Conservation (phyloP, 2,888 invertebrate species). For the Kuschelorhynchus macadamiae region DNA sequence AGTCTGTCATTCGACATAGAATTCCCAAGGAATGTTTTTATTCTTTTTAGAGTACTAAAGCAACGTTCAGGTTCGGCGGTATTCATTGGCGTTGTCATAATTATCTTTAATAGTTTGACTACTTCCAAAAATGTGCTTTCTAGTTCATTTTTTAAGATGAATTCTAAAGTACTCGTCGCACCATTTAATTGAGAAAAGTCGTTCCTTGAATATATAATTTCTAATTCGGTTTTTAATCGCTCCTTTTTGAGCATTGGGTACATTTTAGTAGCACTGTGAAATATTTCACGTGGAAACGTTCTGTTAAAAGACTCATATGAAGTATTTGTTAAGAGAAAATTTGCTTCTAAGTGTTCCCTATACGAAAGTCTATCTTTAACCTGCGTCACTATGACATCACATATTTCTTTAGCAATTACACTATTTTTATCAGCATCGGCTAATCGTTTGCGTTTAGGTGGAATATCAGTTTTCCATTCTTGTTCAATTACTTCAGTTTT, state of each 20-base stretch:
- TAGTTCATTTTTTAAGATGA: constrained; percentile 1
- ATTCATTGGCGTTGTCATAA: constrained; percentile 15
- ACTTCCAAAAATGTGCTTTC: constrained; percentile 16
- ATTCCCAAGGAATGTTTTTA: constrained; percentile 17
- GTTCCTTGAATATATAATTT: constrained; percentile 14
- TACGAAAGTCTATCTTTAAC: constrained; percentile 19
- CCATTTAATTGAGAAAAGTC: constrained; percentile 7
- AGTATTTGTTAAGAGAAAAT: constrained; percentile 7
- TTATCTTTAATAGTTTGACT: constrained; percentile 17
- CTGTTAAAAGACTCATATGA: background rate
- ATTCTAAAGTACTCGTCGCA: background rate
- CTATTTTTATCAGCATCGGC: constrained; percentile 6
- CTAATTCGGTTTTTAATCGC: constrained; percentile 12
- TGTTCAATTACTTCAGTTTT: constrained; percentile 25
- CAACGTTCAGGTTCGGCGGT: constrained; percentile 19
- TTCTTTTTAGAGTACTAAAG: constrained; percentile 1
- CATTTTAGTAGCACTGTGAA: background rate
- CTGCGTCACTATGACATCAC: constrained; percentile 27
- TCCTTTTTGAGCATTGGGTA: constrained; percentile 16
- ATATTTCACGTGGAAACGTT: constrained; percentile 15
- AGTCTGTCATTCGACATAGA: constrained; percentile 6
- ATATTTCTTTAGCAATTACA: constrained; percentile 5
- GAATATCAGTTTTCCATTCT: constrained; percentile 2
- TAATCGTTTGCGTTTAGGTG: constrained; percentile 22
- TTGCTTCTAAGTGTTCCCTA: constrained; percentile 36